phyloP scores from a whole-genome alignment of 2,797 vertebrate genomes.

The Acrossocheilus fasciatus region DNA sequence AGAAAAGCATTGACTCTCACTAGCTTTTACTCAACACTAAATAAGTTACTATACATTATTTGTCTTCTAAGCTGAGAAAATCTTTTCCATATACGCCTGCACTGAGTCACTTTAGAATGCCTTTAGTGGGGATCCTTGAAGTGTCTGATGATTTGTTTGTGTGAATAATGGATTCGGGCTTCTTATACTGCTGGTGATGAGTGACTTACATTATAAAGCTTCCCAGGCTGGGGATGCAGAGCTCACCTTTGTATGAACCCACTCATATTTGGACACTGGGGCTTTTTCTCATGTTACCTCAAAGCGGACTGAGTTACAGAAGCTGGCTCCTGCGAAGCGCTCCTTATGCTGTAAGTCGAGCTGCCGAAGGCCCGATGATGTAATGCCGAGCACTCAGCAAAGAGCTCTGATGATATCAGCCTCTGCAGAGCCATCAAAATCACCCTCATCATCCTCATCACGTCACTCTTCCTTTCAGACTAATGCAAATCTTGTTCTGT shows the following conservation, averaged over 20 bases:
- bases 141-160: conserved; percentile 60
- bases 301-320: conserved; percentile 46
- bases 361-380: conserved; percentile 72
- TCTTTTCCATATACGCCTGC: conserved; percentile 24
- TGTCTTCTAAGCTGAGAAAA: conserved; percentile 1
- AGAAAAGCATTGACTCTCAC: neutral
- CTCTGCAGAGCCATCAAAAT: conserved; percentile 57
- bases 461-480: conserved; percentile 24
- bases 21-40: conserved; percentile 30
- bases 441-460: conserved; percentile 40
- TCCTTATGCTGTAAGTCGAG: conserved; percentile 55
- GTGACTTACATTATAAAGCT: conserved; percentile 61
- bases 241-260: conserved; percentile 62
- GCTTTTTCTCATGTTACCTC: conserved; percentile 64
- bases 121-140: conserved; percentile 51
- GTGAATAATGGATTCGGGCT: conserved; percentile 62
- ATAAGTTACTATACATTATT: conserved; percentile 31
- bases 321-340: conserved; percentile 51
- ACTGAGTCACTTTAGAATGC: conserved; percentile 36
- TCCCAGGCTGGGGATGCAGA: conserved; percentile 54
- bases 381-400: conserved; percentile 74
- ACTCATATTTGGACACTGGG: conserved; percentile 60
- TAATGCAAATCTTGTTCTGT: conserved; percentile 5
- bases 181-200: conserved; percentile 49
- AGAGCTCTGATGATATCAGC: conserved; percentile 71